Base-by-base conservation (phyloP, 2,888 invertebrate genomes). In the Melieria omissa region DNA sequence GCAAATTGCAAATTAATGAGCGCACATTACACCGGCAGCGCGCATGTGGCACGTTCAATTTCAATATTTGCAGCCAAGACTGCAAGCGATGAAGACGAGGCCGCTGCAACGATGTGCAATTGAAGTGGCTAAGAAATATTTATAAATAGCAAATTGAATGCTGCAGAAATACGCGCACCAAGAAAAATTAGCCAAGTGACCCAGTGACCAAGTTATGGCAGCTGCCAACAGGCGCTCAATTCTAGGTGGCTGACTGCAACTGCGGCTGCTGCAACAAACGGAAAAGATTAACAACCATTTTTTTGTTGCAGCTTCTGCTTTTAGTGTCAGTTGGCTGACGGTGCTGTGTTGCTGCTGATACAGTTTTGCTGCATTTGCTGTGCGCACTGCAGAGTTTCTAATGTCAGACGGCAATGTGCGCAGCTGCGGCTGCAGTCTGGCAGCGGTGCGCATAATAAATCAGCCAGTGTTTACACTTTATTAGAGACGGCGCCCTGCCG, bases 121-220 rank as follows among this genome's bases (percentile, higher is more conserved):
- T 29, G 29, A 29, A 29, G 29, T 29, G 29, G 29, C 29, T 29
- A 29, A 29, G 29, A 29, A 29, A 29, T 29, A 29, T 29, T 29
- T 65, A 65, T 49, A 67, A 60, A 60, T 57, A 67, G 47, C 16
- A 49, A 67, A 67, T 42, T 41, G 60, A 41, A 42, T 42, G 49
- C 60, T 52, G 67, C 67, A 60, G 45, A 29, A 29, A 29, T 29
- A 29, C 29, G 29, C 29, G 46, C 60, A 61, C 10, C 62, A 62
- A 41, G 55, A 55, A 52, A 57, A 58, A 72, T 69, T 72, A 72
- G 72, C 72, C 72, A 72, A 72, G 61, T 72, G 57, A 72, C 72
- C 72, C 65, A 72, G 69, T 72, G 72, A 72, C 72, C 72, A 72
- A 72, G 68, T 72, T 72, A 72, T 72, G 72, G 68, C 72, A 65